phyloP scores from a whole-genome alignment of 2,113 vertebrate genomes.

The Mesitornis unicolor region DNA sequence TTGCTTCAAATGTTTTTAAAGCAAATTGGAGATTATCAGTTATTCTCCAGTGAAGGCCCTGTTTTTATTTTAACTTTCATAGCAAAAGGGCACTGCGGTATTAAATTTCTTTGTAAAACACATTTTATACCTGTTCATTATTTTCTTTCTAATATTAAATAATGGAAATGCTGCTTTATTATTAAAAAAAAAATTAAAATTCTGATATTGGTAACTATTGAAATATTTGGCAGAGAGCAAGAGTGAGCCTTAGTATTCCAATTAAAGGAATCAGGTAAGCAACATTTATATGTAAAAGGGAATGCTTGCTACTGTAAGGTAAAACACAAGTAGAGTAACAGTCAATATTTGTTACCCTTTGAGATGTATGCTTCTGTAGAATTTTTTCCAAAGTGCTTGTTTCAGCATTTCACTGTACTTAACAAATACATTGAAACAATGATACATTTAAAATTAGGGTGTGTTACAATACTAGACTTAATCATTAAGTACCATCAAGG shows the following conservation, averaged over 20 bases:
- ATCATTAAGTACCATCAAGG: slow-evolving; percentile 59
- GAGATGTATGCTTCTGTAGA: not conserved
- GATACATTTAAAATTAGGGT: slow-evolving; percentile 39
- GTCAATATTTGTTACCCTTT: not conserved
- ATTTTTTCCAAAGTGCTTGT: not conserved
- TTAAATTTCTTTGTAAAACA: not conserved
- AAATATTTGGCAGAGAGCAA: not conserved
- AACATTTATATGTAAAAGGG: not conserved
- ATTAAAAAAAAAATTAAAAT: not conserved
- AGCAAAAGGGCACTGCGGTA: not conserved
- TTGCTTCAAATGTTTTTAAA: not conserved
- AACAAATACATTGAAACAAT: not conserved
- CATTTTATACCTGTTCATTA: not conserved
- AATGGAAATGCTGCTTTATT: not conserved
- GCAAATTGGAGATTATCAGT: not conserved
- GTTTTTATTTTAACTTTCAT: not conserved
- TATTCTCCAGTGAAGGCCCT: not conserved
- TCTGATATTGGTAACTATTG: not conserved
- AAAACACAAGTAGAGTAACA: not conserved
- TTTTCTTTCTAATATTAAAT: not conserved
- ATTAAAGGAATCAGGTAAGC: not conserved
- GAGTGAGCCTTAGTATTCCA: not conserved
- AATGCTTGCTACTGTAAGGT: not conserved
- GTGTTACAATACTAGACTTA: slow-evolving; percentile 29
- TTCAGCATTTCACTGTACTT: not conserved